Base-by-base conservation (phyloP, 2,888 invertebrate species). In the Helleia helle region DNA sequence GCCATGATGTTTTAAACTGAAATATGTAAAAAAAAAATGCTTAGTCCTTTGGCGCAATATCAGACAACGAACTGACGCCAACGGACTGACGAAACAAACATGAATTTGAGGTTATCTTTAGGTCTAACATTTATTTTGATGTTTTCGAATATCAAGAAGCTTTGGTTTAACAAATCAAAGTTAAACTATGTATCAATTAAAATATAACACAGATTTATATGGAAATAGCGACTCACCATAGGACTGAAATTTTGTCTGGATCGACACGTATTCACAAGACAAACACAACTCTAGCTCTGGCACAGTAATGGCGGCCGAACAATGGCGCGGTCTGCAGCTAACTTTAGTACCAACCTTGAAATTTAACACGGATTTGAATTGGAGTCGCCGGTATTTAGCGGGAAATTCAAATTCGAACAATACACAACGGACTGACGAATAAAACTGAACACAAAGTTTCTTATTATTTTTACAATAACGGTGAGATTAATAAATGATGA, bases 11-110 rank as follows among this genome's bases (percentile, higher is more conserved):
- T n/a, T n/a, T n/a, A n/a, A n/a, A n/a, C n/a, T n/a, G 28, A 34
- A 43, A 7, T 34, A 36, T 26, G 46, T 42, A 26, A 42, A 38
- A 44, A 38, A 42, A 44, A 48, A 41, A 40, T 31, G 41, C 30
- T 38, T 34, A 42, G 42, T 42, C 27, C 42, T 40, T 42, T 52
- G 49, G 24, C 47, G 31, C 26, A 17, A 38, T 38, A 8, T 14
- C 31, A 15, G 49, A 44, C 51, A 54, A 50, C 36, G 49, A 44
- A 49, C 49, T 51, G 48, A 54, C 46, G 50, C 44, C 44, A 49
- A 47, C 14, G 49, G 42, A 48, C 47, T 50, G 44, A 52, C 39
- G 47, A 52, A 47, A 42, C 18, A 34, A 34, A 42, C 48, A 48
- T 47, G n/a, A 49, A 50, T 50, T 54, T 48, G 40, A 46, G 41